Evolutionary conservation across 2,113 vertebrate genomes (phyloP), one percentile per base, ranked within the genome.

Genomic region (Syrmaticus mikado): DNA sequence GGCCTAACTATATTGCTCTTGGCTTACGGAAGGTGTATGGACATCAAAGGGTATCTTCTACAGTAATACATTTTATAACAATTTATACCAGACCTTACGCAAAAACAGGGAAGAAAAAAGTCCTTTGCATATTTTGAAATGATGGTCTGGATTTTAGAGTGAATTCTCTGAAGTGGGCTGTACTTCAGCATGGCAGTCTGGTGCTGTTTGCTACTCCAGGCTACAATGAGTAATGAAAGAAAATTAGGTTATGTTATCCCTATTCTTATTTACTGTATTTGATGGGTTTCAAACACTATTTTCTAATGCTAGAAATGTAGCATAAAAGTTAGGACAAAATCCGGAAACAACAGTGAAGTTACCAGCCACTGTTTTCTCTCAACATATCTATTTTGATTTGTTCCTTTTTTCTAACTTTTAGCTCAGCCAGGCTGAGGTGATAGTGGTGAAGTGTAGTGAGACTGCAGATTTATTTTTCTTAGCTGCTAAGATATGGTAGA

Each of bases 331-430:
- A 14, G 65, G 75, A 64, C 43, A 79, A 85, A 94, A 82, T 87
- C 86, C 92, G 94, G 91, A 93, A 95, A 87, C 58, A 94, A 87
- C 67, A 93, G 30, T 76, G 34, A 92, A 67, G 41, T 55, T 84
- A 78, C 68, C 22, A 72, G 17, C 34, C 27, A 36, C 7, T 48
- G 48, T n/a, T 82, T 94, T 91, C 74, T 89, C 25, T 89, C 82
- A 82, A 24, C 41, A 72, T 48, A 77, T 43, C 30, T 62, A 43
- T 7, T 10, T 55, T 87, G n/a, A 41, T 90, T 66, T 58, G 13
- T 48, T 81, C 76, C 74, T 85, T 82, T n/a, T 30, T 67, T 95
- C 46, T 91, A 55, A 74, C 28, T 75, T 85, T 92, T 72, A 94
- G 28, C 71, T 86, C 57, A 91, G 85, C 45, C 40, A 62, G 87